phyloP scores from a whole-genome alignment of 2,113 vertebrate species.

The Apaloderma vittatum region DNA sequence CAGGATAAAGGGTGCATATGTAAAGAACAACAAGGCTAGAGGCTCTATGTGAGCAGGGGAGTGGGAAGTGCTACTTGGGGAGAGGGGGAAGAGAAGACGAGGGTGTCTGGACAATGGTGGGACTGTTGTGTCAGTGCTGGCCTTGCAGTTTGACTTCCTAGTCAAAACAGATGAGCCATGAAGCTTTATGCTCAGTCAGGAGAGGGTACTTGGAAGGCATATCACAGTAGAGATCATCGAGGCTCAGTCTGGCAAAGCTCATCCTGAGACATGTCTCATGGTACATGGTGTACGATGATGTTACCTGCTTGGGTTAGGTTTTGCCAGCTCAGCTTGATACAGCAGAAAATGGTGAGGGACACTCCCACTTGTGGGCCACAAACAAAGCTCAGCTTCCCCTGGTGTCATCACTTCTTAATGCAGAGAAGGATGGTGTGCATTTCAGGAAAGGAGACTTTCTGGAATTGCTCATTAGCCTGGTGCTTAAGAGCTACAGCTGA shows the following conservation, averaged over 20 bases:
- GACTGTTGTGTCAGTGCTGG: constrained; percentile 15
- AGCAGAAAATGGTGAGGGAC: background rate
- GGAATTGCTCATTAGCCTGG: background rate
- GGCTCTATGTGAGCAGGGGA: background rate
- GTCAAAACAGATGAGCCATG: constrained; percentile 69
- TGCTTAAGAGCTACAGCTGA: background rate
- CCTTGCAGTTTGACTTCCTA: constrained; percentile 54
- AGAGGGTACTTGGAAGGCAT: background rate
- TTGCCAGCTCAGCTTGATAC: background rate
- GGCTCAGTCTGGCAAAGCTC: background rate
- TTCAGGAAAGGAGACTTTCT: background rate
- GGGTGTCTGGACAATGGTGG: background rate
- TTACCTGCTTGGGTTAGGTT: background rate
- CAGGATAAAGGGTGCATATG: background rate
- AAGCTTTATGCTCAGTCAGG: background rate
- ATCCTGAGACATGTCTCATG: background rate
- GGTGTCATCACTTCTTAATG: background rate
- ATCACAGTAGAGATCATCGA: background rate
- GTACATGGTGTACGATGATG: rapidly evolving
- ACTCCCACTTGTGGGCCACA: background rate
- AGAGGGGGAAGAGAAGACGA: background rate
- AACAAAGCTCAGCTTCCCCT: background rate
- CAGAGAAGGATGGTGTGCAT: background rate
- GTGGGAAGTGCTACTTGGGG: background rate
- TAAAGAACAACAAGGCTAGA: background rate